Conservation (phyloP, 2,888 invertebrate species). For the Tuta absoluta region DNA sequence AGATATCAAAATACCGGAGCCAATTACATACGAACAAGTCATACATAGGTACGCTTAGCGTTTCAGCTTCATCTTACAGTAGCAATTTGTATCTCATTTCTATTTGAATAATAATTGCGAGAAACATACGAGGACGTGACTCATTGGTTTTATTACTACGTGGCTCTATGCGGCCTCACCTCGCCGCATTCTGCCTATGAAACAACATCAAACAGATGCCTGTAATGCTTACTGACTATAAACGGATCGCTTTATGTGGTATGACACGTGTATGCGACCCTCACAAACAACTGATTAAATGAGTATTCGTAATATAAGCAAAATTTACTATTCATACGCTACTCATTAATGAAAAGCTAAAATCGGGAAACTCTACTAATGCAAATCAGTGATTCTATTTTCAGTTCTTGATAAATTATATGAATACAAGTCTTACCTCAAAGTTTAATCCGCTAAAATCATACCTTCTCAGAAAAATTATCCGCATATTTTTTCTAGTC, state of each 20-base stretch:
- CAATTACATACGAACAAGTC: background rate
- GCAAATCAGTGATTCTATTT: too few relatives aligned
- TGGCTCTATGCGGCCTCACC: slow-evolving; percentile 27
- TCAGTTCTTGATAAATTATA: background rate
- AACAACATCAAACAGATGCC: slow-evolving; percentile 13
- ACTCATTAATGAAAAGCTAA: too few relatives aligned
- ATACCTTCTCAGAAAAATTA: too few relatives aligned
- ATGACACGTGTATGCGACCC: background rate
- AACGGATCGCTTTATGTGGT: background rate
- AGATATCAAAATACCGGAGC: background rate
- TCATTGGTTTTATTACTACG: slow-evolving; percentile 53
- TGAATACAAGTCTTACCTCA: background rate
- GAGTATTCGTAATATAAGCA: too few relatives aligned
- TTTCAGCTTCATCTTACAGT: slow-evolving; percentile 29
- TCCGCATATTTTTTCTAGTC: background rate
- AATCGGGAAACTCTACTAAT: too few relatives aligned
- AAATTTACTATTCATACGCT: too few relatives aligned
- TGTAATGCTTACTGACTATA: background rate
- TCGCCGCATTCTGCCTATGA: slow-evolving; percentile 13
- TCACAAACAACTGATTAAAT: too few relatives aligned
- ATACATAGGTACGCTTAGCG: slow-evolving; percentile 19
- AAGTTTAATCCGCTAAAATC: background rate
- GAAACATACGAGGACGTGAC: slow-evolving; percentile 51
- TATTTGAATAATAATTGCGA: slow-evolving; percentile 46
- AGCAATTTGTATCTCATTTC: slow-evolving; percentile 47